Evolutionary conservation across 2,888 invertebrate species (phyloP).

Genomic region (Serripes groenlandicus): DNA sequence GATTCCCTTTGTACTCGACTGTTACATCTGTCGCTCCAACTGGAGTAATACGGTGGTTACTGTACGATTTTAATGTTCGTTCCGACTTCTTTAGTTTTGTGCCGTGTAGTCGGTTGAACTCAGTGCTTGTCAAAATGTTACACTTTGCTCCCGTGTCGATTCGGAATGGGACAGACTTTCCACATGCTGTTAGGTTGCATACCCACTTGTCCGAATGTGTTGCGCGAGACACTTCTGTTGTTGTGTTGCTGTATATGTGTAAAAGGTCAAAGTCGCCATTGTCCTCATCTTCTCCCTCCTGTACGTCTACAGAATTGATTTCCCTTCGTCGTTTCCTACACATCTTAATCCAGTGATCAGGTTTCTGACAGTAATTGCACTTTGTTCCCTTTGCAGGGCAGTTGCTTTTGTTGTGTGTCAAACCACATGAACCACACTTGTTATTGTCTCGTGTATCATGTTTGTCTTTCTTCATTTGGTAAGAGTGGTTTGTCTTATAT

Average conservation of each 20-base stretch:
- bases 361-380: slow-evolving; percentile 26
- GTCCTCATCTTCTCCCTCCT: not conserved
- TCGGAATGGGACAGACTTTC: no score
- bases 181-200: no score
- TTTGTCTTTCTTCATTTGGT: not conserved
- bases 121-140: slow-evolving; percentile 27
- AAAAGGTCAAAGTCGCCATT: slow-evolving; percentile 14
- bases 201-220: no score
- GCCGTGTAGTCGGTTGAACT: no score
- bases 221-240: not conserved
- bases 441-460: not conserved
- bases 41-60: no score
- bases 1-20: no score
- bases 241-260: slow-evolving; percentile 5
- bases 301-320: not conserved
- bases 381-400: slow-evolving; percentile 35
- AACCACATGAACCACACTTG: slow-evolving; percentile 27
- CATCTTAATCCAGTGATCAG: slow-evolving; percentile 41
- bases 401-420: slow-evolving; percentile 3
- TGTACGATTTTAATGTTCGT: no score
- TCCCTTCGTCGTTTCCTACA: not conserved
- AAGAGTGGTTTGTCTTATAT: slow-evolving; percentile 2
- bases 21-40: no score
- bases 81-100: no score
- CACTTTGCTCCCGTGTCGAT: slow-evolving; percentile 57